A percentile compares a stretch with the other conserved stretches of the same genome.
These are phyloP conservation scores for Zele albiditarsus DNA, from an alignment of 2,888 invertebrate species.

Conservation along the genomic window DNA sequence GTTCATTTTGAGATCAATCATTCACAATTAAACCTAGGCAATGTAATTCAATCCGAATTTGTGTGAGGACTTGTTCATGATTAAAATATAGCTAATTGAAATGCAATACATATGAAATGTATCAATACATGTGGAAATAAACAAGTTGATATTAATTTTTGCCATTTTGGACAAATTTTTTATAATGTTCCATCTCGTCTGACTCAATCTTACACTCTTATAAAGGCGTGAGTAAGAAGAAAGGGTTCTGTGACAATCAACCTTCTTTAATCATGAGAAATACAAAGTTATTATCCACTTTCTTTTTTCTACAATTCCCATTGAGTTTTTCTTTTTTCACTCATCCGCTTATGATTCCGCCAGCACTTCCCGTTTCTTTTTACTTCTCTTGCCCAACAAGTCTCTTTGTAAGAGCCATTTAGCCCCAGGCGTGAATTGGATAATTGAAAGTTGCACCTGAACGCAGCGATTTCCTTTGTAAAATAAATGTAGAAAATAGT, in stretches of 20 bases:
- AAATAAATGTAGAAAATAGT: background rate
- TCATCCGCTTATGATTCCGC: background rate
- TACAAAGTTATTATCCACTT: background rate
- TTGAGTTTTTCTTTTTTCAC: slow-evolving; percentile 17
- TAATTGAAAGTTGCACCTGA: slow-evolving; percentile 32
- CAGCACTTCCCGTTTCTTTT: background rate
- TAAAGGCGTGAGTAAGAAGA: too few species aligned
- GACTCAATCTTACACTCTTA: too few species aligned
- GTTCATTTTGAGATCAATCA: too few species aligned
- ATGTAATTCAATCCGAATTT: too few species aligned
- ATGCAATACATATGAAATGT: too few species aligned
- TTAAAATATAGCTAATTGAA: too few species aligned
- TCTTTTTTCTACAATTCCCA: background rate
- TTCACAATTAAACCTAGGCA: too few species aligned
- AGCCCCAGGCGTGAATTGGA: slow-evolving; percentile 12
- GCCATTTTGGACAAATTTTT: too few species aligned
- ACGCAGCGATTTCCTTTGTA: slow-evolving; percentile 17
- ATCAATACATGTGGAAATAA: too few species aligned
- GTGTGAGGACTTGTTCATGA: too few species aligned
- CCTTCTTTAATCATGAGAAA: background rate
- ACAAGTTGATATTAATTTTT: too few species aligned
- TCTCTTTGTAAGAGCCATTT: slow-evolving; percentile 19
- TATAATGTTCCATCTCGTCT: too few species aligned
- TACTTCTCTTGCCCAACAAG: background rate
- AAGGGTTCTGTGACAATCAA: background rate